phyloP scores from a whole-genome alignment of 1,140 invertebrate genomes.

The Zophobas atratus region DNA sequence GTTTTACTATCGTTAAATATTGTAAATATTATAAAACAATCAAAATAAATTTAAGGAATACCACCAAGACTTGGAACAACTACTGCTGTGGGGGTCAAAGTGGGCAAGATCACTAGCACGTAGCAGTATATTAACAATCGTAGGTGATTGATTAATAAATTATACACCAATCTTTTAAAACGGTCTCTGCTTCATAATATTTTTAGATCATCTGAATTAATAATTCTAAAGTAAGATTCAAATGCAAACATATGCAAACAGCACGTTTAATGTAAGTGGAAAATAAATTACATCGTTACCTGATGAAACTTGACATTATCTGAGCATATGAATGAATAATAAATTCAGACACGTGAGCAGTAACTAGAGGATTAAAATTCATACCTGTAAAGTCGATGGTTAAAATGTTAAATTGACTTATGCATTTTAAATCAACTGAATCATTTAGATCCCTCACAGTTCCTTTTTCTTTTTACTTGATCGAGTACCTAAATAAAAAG shows the following conservation, averaged over 20 bases:
- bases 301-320: conserved; percentile 37
- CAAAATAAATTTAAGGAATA: too few relatives aligned
- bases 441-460: too few relatives aligned
- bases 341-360: conserved; percentile 6
- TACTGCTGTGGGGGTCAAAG: too few relatives aligned
- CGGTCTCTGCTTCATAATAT: not conserved
- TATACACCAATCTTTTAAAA: too few relatives aligned
- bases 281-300: conserved; percentile 13
- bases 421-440: conserved; percentile 11
- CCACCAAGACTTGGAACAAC: too few relatives aligned
- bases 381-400: not conserved
- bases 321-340: conserved; percentile 23
- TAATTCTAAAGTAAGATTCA: conserved; percentile 1
- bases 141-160: too few relatives aligned
- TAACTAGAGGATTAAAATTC: conserved; percentile 28
- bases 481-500: too few relatives aligned
- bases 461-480: too few relatives aligned
- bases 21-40: too few relatives aligned
- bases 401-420: conserved; percentile 37
- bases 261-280: conserved; percentile 1
- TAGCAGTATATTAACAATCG: too few relatives aligned
- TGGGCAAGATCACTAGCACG: too few relatives aligned
- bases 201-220: conserved; percentile 1
- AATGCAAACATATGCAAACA: not conserved
- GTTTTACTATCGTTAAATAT: too few relatives aligned